Evolutionary conservation across 2,888 invertebrate genomes (phyloP).

Genomic region (Lomographa bimaculata): DNA sequence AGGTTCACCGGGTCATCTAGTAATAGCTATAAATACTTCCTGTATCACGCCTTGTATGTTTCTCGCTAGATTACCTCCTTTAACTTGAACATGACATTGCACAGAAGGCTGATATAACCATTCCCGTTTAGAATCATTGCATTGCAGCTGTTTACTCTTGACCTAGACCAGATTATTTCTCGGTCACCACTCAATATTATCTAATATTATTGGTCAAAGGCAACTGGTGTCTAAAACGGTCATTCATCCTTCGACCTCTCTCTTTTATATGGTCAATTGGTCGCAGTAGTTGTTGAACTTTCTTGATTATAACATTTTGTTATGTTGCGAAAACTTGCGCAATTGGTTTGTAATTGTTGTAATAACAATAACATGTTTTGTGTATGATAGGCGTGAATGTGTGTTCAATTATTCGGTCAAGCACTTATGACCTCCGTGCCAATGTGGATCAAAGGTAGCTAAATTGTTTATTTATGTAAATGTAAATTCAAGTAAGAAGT

Average conservation of each 20-base stretch:
- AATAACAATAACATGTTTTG: constrained; percentile 20
- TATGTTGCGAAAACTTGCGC: constrained; percentile 32
- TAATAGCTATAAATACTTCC: too few relatives aligned
- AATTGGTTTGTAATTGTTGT: constrained; percentile 20
- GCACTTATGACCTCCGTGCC: neutral
- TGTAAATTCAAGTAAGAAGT: too few relatives aligned
- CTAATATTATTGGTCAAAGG: constrained; percentile 9
- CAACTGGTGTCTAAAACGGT: constrained; percentile 16
- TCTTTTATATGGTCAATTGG: constrained; percentile 12
- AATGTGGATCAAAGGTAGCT: too few relatives aligned
- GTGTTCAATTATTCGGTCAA: constrained; percentile 5
- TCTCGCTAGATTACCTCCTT: neutral
- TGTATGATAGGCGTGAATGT: too few relatives aligned
- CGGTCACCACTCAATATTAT: constrained; percentile 17
- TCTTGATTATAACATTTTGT: constrained; percentile 16
- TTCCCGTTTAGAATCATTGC: constrained; percentile 3
- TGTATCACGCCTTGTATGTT: too few relatives aligned
- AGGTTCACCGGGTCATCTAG: too few relatives aligned
- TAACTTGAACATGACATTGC: constrained; percentile 9
- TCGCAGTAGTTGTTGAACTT: constrained; percentile 24
- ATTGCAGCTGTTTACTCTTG: constrained; percentile 23
- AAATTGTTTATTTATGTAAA: too few relatives aligned
- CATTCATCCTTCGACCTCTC: constrained; percentile 29
- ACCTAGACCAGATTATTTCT: constrained; percentile 23
- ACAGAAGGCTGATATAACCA: constrained; percentile 12